These are phyloP conservation scores for Poliocrania exsul DNA, from an alignment of 2,797 vertebrate species.

Conservation along the genomic window DNA sequence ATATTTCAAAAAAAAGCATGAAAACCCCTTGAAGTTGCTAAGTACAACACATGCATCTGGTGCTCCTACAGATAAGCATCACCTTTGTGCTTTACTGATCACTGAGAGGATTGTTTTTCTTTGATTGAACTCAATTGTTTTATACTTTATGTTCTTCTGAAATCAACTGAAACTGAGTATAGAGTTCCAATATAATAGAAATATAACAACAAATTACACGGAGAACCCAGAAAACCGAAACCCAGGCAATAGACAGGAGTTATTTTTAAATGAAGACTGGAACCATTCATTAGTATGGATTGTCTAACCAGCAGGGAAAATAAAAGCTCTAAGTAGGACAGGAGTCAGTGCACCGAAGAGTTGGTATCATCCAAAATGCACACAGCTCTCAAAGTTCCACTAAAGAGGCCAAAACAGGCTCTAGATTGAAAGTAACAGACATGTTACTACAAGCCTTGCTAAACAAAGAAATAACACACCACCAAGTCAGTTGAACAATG, in stretches of 20 bases:
- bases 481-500: fast-evolving
- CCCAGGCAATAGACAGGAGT: background rate
- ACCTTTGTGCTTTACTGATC: background rate
- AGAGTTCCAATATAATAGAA: background rate
- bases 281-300: background rate
- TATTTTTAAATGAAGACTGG: background rate
- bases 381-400: background rate
- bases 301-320: background rate
- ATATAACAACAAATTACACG: background rate
- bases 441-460: background rate
- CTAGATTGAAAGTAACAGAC: background rate
- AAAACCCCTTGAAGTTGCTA: background rate
- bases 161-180: background rate
- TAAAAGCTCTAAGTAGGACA: background rate
- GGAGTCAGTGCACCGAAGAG: background rate
- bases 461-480: background rate
- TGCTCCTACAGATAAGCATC: background rate
- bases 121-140: background rate
- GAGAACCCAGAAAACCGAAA: background rate
- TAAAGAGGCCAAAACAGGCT: background rate
- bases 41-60: background rate
- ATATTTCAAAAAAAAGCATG: background rate
- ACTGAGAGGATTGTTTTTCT: background rate
- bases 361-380: background rate
- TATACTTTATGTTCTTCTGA: background rate